A percentile compares a stretch with the other conserved stretches of the same genome.
Evolutionary conservation across 2,888 invertebrate species (phyloP).

Genomic region (Stegophylla sp.): DNA sequence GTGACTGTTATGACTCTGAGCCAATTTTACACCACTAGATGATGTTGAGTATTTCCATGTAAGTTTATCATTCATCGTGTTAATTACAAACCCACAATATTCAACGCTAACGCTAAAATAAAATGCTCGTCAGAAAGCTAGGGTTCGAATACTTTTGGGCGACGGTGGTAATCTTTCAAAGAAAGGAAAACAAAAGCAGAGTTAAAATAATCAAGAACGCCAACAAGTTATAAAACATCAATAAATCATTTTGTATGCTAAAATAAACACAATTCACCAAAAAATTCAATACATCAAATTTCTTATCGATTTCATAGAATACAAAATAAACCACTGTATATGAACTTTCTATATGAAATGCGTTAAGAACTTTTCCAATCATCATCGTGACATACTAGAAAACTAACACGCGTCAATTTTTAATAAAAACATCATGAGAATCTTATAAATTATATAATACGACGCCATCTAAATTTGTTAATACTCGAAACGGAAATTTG

Average conservation of each 20-base stretch:
- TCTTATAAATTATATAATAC: no score
- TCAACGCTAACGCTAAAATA: no score
- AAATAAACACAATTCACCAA: slow-evolving; percentile 28
- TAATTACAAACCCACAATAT: no score
- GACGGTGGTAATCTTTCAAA: neutral
- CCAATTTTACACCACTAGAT: no score
- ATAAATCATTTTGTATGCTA: slow-evolving; percentile 34
- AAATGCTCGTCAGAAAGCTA: no score
- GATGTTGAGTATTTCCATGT: no score
- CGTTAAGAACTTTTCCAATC: neutral
- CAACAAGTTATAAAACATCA: slow-evolving; percentile 3
- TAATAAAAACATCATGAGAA: neutral
- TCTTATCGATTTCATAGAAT: neutral
- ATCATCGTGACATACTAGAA: neutral
- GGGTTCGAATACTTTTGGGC: neutral
- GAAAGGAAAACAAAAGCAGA: neutral
- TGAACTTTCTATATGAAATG: neutral
- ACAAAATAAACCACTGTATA: neutral
- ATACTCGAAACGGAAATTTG: no score
- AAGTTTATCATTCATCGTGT: no score
- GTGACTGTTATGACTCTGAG: no score
- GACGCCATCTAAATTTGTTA: no score
- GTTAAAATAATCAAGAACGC: neutral
- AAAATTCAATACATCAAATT: slow-evolving; percentile 12
- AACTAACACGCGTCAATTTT: neutral